Conservation (phyloP, 2,797 vertebrate species). For the Steatocranus sp. region DNA sequence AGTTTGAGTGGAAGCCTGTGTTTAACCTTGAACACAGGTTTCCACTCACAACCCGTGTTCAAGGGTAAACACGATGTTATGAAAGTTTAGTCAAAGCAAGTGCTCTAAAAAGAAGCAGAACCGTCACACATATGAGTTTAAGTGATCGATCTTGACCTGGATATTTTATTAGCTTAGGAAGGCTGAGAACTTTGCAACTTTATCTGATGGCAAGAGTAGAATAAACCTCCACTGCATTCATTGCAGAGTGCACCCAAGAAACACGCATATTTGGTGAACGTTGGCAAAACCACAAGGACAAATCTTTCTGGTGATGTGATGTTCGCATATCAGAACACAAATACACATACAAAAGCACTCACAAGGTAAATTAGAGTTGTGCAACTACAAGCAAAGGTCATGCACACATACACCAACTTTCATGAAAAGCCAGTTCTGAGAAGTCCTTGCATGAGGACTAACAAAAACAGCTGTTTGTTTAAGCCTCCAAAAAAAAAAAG, state of each 20-base stretch:
- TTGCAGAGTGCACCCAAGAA: slow-evolving; percentile 29
- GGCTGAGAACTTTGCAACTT: slow-evolving; percentile 17
- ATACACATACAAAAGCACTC: slow-evolving; percentile 33
- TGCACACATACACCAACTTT: slow-evolving; percentile 21
- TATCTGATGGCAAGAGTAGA: not conserved
- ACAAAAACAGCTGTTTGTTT: slow-evolving; percentile 39
- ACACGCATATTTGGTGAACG: slow-evolving; percentile 22
- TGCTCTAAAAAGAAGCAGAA: not conserved
- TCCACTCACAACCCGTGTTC: not conserved
- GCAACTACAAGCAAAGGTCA: slow-evolving; percentile 55
- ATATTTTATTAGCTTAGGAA: slow-evolving; percentile 33
- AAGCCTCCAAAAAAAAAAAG: slow-evolving; percentile 16
- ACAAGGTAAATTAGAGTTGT: slow-evolving; percentile 49
- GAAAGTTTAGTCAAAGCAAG: not conserved
- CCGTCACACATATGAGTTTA: slow-evolving; percentile 3
- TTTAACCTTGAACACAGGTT: slow-evolving; percentile 15
- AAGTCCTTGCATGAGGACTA: slow-evolving; percentile 50
- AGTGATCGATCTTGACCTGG: slow-evolving; percentile 32
- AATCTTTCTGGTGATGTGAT: slow-evolving; percentile 8
- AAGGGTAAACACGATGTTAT: slow-evolving; percentile 19
- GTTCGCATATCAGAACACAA: slow-evolving; percentile 30
- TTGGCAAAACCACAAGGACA: slow-evolving; percentile 7
- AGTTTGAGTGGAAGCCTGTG: not conserved
- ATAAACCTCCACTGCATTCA: slow-evolving; percentile 15
- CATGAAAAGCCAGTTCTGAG: slow-evolving; percentile 52